Conservation (phyloP, 2,113 vertebrate genomes). For the Glaucidium brasilianum region DNA sequence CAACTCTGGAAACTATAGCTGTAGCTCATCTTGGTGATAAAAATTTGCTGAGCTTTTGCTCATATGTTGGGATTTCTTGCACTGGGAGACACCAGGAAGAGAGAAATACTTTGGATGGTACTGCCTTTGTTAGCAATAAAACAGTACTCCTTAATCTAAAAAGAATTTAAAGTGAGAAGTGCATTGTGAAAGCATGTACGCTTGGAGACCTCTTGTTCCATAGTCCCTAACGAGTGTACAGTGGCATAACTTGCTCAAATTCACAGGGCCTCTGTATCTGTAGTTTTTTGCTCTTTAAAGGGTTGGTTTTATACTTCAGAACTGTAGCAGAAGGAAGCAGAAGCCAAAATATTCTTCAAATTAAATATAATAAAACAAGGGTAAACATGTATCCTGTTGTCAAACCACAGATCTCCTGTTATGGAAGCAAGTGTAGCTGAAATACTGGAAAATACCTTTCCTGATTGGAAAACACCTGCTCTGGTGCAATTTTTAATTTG, state of each 20-base stretch:
- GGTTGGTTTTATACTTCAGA: background rate
- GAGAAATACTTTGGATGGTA: background rate
- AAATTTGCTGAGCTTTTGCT: background rate
- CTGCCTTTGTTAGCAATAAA: background rate
- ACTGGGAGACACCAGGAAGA: background rate
- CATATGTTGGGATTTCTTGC: background rate
- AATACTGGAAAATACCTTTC: background rate
- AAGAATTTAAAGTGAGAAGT: background rate
- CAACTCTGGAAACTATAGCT: background rate
- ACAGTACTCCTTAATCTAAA: background rate
- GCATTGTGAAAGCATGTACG: rapidly evolving
- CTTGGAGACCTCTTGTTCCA: background rate
- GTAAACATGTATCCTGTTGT: background rate
- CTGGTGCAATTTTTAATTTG: background rate
- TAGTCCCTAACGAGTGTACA: background rate
- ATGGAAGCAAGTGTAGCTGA: background rate
- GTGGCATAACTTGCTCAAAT: background rate
- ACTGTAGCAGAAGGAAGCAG: background rate
- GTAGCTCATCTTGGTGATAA: background rate
- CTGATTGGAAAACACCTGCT: rapidly evolving
- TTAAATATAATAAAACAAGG: background rate
- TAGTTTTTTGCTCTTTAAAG: background rate
- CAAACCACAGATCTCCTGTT: background rate
- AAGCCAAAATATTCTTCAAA: background rate
- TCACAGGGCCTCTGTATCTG: background rate